phyloP scores from a whole-genome alignment of 2,113 vertebrate genomes.

The Todiramphus chloris region DNA sequence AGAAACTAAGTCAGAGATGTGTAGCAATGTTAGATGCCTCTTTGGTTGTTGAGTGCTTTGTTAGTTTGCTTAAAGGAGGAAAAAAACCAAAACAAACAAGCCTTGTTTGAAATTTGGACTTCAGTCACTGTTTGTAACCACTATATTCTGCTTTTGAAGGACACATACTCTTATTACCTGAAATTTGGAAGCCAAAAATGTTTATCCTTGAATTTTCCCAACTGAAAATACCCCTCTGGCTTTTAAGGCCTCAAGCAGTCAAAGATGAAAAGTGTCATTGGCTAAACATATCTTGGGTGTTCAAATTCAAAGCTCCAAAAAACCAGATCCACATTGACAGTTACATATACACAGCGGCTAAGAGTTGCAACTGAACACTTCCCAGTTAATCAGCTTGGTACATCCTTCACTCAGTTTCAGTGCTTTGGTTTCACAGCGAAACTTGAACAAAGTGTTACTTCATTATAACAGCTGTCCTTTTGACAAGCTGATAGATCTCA shows the following conservation, averaged over 20 bases:
- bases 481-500: not conserved
- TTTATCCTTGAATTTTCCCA: not conserved
- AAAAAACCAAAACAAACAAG: not conserved
- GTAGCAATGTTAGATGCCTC: not conserved
- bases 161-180: not conserved
- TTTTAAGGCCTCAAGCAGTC: not conserved
- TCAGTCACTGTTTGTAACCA: not conserved
- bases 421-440: not conserved
- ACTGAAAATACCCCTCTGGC: not conserved
- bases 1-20: not conserved
- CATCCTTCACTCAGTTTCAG: not conserved
- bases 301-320: not conserved
- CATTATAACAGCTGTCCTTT: not conserved
- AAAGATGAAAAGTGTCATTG: not conserved
- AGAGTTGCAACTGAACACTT: not conserved
- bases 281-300: not conserved
- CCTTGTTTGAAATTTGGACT: not conserved
- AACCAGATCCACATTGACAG: not conserved
- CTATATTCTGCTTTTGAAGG: not conserved
- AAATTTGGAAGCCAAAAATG: not conserved
- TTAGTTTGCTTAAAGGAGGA: not conserved
- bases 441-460: not conserved
- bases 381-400: not conserved
- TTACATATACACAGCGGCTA: not conserved
- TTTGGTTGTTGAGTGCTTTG: not conserved